These are phyloP conservation scores for Rhynchotus rufescens DNA, from an alignment of 2,797 vertebrate species.

Conservation along the genomic window DNA sequence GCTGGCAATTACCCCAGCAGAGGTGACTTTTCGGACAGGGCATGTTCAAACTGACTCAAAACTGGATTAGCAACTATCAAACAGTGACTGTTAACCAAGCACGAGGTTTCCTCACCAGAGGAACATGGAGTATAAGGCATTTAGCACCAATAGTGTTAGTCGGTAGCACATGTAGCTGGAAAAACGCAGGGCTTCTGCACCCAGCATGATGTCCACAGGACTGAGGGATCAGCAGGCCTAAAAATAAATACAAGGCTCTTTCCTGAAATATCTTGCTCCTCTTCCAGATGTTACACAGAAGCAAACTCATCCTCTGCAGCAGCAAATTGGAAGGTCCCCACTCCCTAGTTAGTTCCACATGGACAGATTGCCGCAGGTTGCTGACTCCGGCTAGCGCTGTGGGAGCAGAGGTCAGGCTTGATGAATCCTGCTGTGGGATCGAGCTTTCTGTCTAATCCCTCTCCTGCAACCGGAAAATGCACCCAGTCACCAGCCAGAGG, in stretches of 20 bases:
- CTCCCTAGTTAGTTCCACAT: slow-evolving; percentile 36
- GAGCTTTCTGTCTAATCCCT: neutral
- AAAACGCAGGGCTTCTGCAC: neutral
- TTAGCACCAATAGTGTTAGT: neutral
- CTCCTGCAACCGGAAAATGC: slow-evolving; percentile 6
- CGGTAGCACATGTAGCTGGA: neutral
- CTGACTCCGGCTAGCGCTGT: slow-evolving; percentile 19
- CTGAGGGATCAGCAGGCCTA: neutral
- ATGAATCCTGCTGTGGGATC: slow-evolving; percentile 11
- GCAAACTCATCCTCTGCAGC: neutral
- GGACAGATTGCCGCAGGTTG: neutral
- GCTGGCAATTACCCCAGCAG: neutral
- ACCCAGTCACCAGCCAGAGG: neutral
- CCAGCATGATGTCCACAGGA: neutral
- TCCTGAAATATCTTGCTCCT: neutral
- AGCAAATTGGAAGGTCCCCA: slow-evolving; percentile 8
- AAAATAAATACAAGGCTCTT: slow-evolving; percentile 15
- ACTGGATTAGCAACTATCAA: neutral
- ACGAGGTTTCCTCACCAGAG: neutral
- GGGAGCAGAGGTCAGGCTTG: slow-evolving; percentile 28
- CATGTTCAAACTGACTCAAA: neutral
- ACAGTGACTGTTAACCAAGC: neutral
- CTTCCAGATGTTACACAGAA: neutral
- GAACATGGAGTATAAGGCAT: neutral
- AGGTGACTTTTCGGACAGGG: neutral